These are phyloP conservation scores for Myotis pilosus DNA, from an alignment of 2,797 vertebrate genomes.

Conservation along the genomic window DNA sequence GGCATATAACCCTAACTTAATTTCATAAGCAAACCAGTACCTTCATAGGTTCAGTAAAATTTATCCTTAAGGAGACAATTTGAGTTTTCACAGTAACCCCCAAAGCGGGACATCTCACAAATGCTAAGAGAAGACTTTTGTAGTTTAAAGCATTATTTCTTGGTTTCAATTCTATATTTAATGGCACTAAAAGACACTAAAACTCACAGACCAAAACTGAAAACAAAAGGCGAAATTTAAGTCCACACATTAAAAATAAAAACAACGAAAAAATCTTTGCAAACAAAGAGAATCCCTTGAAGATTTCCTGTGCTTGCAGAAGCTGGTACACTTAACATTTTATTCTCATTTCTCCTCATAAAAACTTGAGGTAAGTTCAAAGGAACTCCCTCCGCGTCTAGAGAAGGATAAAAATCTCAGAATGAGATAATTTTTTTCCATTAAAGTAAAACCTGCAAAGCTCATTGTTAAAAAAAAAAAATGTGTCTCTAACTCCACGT, in stretches of 20 bases:
- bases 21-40: conserved; percentile 21
- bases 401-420: not conserved
- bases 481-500: conserved; percentile 22
- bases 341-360: not conserved
- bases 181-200: not conserved
- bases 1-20: not conserved
- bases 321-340: conserved; percentile 38
- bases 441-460: conserved; percentile 28
- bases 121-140: not conserved
- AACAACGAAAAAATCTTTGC: not conserved
- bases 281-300: conserved; percentile 68
- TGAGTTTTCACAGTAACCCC: not conserved
- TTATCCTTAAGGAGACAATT: not conserved
- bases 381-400: not conserved
- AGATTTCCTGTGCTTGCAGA: not conserved
- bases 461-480: conserved; percentile 39
- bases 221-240: not conserved
- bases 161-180: conserved; percentile 41
- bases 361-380: conserved; percentile 34
- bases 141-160: conserved; percentile 41
- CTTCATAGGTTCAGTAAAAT: not conserved
- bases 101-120: conserved; percentile 46
- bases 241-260: not conserved
- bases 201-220: conserved; percentile 15
- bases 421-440: conserved; percentile 21